Conservation (phyloP, 1,140 invertebrate species). For the Drosophila parabipectinata region DNA sequence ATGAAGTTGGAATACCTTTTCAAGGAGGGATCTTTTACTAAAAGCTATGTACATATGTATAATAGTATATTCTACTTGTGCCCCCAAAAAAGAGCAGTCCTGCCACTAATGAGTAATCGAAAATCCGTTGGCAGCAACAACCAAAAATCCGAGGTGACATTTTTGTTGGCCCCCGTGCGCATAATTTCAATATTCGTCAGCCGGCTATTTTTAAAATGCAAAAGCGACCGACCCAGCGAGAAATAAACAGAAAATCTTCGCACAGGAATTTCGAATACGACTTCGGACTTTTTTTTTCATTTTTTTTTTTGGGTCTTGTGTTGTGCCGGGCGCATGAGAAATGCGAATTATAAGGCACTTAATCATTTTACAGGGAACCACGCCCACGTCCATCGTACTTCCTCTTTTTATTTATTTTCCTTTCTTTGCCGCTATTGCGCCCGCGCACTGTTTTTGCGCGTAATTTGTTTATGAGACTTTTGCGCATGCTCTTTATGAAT, state of each 20-base stretch:
- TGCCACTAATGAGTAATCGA: constrained; percentile 58
- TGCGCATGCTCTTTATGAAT: constrained; percentile 52
- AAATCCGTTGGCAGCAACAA: constrained; percentile 22
- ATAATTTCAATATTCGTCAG: constrained; percentile 83
- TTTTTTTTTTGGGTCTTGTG: neutral
- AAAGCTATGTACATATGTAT: too few species aligned
- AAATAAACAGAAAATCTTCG: constrained; percentile 61
- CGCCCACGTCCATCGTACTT: constrained; percentile 20
- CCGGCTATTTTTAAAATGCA: constrained; percentile 75
- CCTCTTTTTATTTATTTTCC: constrained; percentile 22
- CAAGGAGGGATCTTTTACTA: too few species aligned
- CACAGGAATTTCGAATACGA: constrained; percentile 63
- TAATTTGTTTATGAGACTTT: constrained; percentile 56
- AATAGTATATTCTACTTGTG: too few species aligned
- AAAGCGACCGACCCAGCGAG: constrained; percentile 27
- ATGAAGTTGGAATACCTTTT: neutral
- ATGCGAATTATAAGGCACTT: constrained; percentile 61
- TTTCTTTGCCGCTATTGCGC: constrained; percentile 30
- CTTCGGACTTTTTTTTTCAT: constrained; percentile 27
- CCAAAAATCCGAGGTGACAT: constrained; percentile 64
- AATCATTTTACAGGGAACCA: constrained; percentile 71
- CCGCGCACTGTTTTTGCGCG: constrained; percentile 44
- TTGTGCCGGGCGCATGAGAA: constrained; percentile 65
- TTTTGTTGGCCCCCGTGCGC: constrained; percentile 76
- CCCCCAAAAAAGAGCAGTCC: constrained; percentile 20